Evolutionary conservation across 2,797 vertebrate species (phyloP), one percentile per base, ranked within the genome.

Genomic region (Pangasius larnaudii): DNA sequence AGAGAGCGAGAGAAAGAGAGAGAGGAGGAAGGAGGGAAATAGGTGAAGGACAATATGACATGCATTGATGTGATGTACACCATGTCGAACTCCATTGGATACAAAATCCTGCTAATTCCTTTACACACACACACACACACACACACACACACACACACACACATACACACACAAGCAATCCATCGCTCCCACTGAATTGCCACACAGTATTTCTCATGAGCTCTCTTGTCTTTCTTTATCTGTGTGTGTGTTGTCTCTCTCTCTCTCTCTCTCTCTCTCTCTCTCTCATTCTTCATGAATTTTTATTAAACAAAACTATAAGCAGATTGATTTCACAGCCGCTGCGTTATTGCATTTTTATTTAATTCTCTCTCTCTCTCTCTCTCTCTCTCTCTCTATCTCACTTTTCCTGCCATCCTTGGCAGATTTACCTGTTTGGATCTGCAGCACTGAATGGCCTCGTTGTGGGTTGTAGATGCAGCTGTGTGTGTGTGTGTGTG

Each of bases 231-330:
- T 53, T 30, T 77, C 27, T 77, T 6, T 77, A 3, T 49, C 27
- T 53, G 10, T 30, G 46, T 56, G 13, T 33, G 74, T 77, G 46
- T 51, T 46, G 3, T 27, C 42, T 75, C 18, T 72, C 67, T 36
- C 67, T 24, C 39, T 42, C 36, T 22, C 36, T 42, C 36, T 22
- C 36, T 42, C 39, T 49, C 42, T 33, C 30, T 19, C 51, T 33
- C n/a, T 33, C 51, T 56, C 51, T 79, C 96, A 96, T 96, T 97
- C 97, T 97, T 98, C 97, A 98, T 98, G 97, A 98, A 98, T 98
- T 99, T 98, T 98, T 99, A 98, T 98, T 98, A 98, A 98, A 98
- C 98, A 98, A 98, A 98, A 98, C 96, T 98, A 97, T 98, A 98
- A 98, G 97, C 96, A 97, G 97, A 99, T 98, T 98, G 98, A 99